A percentile compares a stretch with the other conserved stretches of the same genome.
Conservation (phyloP, 2,888 invertebrate species). For the Ophion obscuratus region DNA sequence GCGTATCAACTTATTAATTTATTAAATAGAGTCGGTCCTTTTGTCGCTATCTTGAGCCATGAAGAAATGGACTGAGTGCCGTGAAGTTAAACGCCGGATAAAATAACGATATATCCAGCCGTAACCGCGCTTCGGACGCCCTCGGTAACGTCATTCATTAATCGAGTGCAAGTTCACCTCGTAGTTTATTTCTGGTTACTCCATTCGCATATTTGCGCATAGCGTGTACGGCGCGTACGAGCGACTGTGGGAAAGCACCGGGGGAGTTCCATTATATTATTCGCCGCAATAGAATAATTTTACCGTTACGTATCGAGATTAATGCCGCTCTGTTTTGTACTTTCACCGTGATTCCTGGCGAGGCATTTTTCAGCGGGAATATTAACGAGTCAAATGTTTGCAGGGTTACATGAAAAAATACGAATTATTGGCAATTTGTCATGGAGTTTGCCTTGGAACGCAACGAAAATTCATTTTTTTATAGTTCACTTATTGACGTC, state of each 20-base stretch:
- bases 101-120: constrained; percentile 49
- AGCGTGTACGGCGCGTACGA: not conserved
- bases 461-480: no score
- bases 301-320: constrained; percentile 29
- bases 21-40: constrained; percentile 56
- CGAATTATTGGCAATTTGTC: constrained; percentile 38
- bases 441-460: not conserved
- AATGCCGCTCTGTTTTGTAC: not conserved
- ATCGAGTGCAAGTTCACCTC: constrained; percentile 48
- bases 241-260: not conserved
- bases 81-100: constrained; percentile 44
- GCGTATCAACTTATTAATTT: constrained; percentile 59
- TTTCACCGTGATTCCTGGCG: not conserved
- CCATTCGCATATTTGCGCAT: not conserved
- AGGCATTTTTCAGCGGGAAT: not conserved
- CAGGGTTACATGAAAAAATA: constrained; percentile 22
- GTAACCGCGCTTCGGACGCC: constrained; percentile 42
- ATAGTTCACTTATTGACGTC: not conserved
- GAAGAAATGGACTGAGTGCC: constrained; percentile 29
- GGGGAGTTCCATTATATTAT: constrained; percentile 45
- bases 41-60: constrained; percentile 38
- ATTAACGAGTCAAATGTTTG: constrained; percentile 32
- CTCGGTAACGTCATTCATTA: constrained; percentile 59
- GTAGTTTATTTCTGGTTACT: constrained; percentile 10
- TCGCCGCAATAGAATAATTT: constrained; percentile 47